A percentile compares a stretch with the other conserved stretches of the same genome.
Evolutionary conservation across 2,113 vertebrate genomes (phyloP).

Genomic region (Nothoprocta pentlandii): DNA sequence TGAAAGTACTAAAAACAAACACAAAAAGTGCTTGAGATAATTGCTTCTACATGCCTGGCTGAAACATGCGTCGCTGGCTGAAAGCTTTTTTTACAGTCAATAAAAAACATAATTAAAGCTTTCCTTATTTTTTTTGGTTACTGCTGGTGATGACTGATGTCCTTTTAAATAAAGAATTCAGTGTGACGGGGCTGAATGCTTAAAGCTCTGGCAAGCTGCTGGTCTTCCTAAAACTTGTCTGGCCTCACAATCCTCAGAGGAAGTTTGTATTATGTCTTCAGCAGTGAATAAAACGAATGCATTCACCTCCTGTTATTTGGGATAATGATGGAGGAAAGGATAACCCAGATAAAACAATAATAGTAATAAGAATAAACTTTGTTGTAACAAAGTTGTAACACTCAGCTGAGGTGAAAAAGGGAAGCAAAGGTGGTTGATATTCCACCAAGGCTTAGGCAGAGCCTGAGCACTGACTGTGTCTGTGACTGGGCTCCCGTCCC

Average conservation of each 20-base stretch:
- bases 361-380: background rate
- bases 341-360: background rate
- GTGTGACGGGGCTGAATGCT: background rate
- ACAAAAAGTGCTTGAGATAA: background rate
- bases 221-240: background rate
- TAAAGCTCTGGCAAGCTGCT: background rate
- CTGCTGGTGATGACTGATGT: background rate
- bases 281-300: background rate
- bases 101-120: background rate
- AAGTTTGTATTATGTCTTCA: background rate
- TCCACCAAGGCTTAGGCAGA: background rate
- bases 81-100: background rate
- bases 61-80: background rate
- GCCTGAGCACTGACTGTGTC: background rate
- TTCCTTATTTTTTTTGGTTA: background rate
- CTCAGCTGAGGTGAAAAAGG: background rate
- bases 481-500: background rate
- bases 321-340: background rate
- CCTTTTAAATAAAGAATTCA: background rate
- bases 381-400: background rate
- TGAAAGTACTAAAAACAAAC: background rate
- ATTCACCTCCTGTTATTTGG: background rate
- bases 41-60: background rate
- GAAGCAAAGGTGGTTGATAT: background rate
- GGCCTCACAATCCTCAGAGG: background rate